These are phyloP conservation scores for Lichenostomus cassidix DNA, from an alignment of 2,113 vertebrate genomes.

Conservation along the genomic window DNA sequence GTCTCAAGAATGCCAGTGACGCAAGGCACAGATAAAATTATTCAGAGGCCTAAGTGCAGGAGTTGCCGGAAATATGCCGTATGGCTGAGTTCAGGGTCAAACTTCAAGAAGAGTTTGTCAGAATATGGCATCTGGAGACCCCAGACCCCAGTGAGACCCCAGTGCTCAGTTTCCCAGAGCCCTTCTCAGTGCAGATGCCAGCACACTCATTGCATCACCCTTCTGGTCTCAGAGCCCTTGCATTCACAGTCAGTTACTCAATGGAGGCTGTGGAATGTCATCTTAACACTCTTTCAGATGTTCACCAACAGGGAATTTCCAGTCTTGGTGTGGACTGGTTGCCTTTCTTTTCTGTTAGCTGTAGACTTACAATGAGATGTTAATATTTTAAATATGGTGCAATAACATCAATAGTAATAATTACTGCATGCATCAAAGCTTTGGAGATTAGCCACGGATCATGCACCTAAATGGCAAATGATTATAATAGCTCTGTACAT, in stretches of 20 bases:
- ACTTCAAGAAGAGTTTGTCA: background rate
- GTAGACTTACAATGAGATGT: background rate
- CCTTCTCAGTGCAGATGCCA: background rate
- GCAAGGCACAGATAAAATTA: background rate
- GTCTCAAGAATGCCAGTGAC: background rate
- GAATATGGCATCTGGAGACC: background rate
- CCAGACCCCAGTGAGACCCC: background rate
- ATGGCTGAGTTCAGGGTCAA: background rate
- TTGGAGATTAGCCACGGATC: slow-evolving; percentile 77
- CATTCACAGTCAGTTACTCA: background rate
- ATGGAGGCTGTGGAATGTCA: background rate
- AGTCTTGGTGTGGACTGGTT: background rate
- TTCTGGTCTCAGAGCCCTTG: background rate
- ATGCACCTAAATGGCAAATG: slow-evolving; percentile 71
- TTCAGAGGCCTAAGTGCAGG: background rate
- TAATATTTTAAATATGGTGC: slow-evolving; percentile 61
- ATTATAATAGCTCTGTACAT: slow-evolving; percentile 78
- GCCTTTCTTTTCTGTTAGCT: background rate
- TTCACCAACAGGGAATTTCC: background rate
- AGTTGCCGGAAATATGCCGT: background rate
- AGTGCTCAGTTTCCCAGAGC: background rate
- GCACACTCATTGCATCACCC: background rate
- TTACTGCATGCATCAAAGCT: slow-evolving; percentile 72
- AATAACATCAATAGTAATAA: slow-evolving; percentile 70
- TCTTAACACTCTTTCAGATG: background rate